These are phyloP conservation scores for Abscondita cerata DNA, from an alignment of 2,888 invertebrate genomes.

Conservation along the genomic window DNA sequence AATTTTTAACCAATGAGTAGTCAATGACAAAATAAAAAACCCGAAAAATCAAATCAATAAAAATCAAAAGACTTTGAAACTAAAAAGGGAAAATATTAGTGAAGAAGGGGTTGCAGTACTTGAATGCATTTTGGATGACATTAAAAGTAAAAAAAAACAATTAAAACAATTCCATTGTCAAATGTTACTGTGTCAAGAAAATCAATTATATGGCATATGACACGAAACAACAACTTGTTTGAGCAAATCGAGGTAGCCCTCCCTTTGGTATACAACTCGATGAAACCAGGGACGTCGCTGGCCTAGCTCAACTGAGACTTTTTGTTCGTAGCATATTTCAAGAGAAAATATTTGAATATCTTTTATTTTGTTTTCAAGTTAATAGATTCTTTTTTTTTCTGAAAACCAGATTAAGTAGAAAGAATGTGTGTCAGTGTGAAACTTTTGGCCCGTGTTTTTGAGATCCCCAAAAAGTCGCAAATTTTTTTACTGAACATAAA, in stretches of 20 bases:
- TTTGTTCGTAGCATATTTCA: slow-evolving; percentile 1
- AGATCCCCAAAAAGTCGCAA: no score
- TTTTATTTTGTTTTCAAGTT: slow-evolving; percentile 1
- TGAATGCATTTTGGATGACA: background rate
- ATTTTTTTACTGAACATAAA: no score
- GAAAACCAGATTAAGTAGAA: background rate
- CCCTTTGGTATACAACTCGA: slow-evolving; percentile 5
- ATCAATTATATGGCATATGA: slow-evolving; percentile 7
- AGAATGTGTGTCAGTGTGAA: background rate
- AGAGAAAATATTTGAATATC: background rate
- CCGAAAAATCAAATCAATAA: background rate
- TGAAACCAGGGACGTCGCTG: background rate
- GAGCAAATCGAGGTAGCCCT: background rate
- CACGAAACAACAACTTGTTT: slow-evolving; percentile 3
- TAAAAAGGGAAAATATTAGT: no score
- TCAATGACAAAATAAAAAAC: background rate
- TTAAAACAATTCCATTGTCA: slow-evolving; percentile 6
- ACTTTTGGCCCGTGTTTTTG: no score
- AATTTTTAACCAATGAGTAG: no score
- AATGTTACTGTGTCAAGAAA: background rate
- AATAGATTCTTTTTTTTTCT: background rate
- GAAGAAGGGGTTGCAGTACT: background rate
- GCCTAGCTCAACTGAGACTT: background rate
- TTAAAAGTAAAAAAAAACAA: background rate
- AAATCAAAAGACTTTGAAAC: background rate